Base-by-base conservation (phyloP, 2,797 vertebrate species). In the Rhinophrynus dorsalis region DNA sequence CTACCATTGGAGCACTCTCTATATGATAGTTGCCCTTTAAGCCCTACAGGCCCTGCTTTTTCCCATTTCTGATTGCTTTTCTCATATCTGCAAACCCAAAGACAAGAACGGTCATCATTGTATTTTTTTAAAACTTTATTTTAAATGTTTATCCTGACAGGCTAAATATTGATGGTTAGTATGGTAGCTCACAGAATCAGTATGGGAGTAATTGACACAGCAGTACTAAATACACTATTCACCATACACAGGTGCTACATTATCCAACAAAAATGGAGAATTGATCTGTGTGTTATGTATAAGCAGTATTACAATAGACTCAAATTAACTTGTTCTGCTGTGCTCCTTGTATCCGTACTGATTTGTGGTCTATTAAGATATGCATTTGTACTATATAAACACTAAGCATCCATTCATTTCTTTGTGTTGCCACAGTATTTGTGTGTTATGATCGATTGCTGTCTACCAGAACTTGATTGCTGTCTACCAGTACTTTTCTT, bases 231-330 rank as follows among this genome's bases (percentile, higher is more conserved):
- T 8, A 15, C 4, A 60, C 52, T 60, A 51, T 60, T 60, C 56
- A 24, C 24, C 56, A 59, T 68, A 68, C 13, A 60, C 45, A 60
- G 32, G 33, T 27, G 52, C 42, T 44, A 32, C 67, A 68, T 60
- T 68, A 60, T 23, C 12, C 48, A 68, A 51, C 32, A 62, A 24
- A 63, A 47, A 70, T 70, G 50, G 47, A 37, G 50, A 47, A 63
- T 63, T 63, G 68, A 63, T 63, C 63, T 62, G 21, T 62, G 38
- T 63, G 38, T 63, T 63, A 56, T 50, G 56, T 55, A 56, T 52
- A 63, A 55, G n/a, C 21, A 8, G 50, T 40, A 47, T 63, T 63
- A 56, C 37, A 37, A 55, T 56, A 11, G 20, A 12, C 29, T 47
- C 30, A 54, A 59, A 45, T 56, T 21, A 44, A 18, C 40, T 48